These are phyloP conservation scores for Julus scanicus DNA, from an alignment of 2,888 invertebrate species.

Conservation along the genomic window DNA sequence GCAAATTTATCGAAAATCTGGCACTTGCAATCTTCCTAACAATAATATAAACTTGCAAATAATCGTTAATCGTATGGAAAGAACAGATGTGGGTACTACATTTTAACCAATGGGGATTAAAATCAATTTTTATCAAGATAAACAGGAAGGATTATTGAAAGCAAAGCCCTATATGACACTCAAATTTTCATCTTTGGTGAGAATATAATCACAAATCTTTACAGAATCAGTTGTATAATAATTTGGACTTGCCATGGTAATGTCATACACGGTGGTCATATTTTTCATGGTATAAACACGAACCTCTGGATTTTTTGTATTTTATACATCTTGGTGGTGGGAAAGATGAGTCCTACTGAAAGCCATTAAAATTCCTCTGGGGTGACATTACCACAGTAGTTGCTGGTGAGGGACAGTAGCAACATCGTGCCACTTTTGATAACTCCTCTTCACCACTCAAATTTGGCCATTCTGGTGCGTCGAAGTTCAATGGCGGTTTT, in stretches of 20 bases:
- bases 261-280: too few relatives aligned
- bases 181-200: too few relatives aligned
- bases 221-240: too few relatives aligned
- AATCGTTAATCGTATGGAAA: not conserved
- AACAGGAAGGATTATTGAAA: too few relatives aligned
- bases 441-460: not conserved
- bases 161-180: too few relatives aligned
- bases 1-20: not conserved
- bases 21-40: not conserved
- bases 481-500: not conserved
- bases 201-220: too few relatives aligned
- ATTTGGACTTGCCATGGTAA: too few relatives aligned
- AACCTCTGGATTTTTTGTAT: too few relatives aligned
- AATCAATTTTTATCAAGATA: not conserved
- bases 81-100: not conserved
- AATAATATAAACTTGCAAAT: not conserved
- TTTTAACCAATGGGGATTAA: not conserved
- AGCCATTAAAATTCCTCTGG: not conserved
- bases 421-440: conserved; percentile 14
- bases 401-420: not conserved
- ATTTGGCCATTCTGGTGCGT: not conserved
- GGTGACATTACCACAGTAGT: conserved; percentile 32
- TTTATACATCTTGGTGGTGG: not conserved
- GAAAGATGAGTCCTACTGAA: not conserved
- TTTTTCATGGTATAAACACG: too few relatives aligned